Conservation (phyloP, 2,888 invertebrate genomes). For the Vandiemenella viatica region DNA sequence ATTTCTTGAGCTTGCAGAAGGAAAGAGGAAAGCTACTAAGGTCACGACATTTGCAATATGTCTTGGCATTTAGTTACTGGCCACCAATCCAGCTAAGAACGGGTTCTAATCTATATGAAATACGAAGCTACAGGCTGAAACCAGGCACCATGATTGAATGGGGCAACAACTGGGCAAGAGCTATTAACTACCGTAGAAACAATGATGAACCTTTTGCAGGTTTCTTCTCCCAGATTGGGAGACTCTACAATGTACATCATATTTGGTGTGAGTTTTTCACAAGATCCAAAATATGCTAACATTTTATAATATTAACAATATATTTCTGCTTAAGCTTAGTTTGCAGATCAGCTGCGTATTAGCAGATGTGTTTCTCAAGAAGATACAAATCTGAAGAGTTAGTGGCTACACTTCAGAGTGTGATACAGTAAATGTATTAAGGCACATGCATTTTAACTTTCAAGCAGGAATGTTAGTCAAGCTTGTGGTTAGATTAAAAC, state of each 20-base stretch:
- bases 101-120: conserved; percentile 79
- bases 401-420: no score
- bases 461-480: no score
- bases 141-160: conserved; percentile 99
- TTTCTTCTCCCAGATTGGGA: conserved; percentile 94
- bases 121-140: conserved; percentile 80
- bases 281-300: background rate
- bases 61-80: conserved; percentile 96
- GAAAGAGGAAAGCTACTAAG: conserved; percentile 67
- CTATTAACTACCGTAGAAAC: conserved; percentile 75
- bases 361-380: background rate
- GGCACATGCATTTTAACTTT: no score
- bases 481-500: no score
- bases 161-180: conserved; percentile 98
- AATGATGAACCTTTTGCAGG: conserved; percentile 94
- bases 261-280: conserved; percentile 92
- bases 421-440: no score
- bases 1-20: conserved; percentile 52
- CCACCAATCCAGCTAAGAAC: conserved; percentile 60
- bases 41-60: conserved; percentile 80
- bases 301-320: background rate
- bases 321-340: background rate
- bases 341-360: background rate
- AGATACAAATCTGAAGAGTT: no score
- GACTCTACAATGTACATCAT: conserved; percentile 94